A percentile compares a stretch with the other conserved stretches of the same genome.
Evolutionary conservation across 2,797 vertebrate genomes (phyloP).

Genomic region (Balearica regulorum): DNA sequence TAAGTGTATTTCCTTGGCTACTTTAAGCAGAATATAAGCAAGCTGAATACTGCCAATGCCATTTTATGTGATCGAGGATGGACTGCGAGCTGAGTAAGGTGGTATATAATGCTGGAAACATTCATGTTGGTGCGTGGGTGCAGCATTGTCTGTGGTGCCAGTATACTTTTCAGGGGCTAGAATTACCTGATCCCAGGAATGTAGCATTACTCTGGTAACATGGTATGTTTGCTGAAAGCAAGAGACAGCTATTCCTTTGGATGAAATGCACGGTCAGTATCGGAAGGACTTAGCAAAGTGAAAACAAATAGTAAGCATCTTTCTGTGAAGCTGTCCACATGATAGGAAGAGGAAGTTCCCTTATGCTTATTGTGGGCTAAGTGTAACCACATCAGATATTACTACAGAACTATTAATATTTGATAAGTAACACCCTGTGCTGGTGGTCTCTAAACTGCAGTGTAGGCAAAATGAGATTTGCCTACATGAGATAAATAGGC

Average conservation of each 20-base stretch:
- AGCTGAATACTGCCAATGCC: neutral
- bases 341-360: neutral
- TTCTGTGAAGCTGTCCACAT: neutral
- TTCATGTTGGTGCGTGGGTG: neutral
- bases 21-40: neutral
- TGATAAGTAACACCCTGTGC: neutral
- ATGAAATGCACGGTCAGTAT: neutral
- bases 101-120: neutral
- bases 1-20: neutral
- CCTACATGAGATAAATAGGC: neutral
- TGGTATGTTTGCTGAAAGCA: neutral
- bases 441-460: neutral
- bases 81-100: neutral
- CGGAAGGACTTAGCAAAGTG: neutral
- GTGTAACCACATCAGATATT: neutral
- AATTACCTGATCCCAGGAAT: neutral
- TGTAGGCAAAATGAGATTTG: neutral
- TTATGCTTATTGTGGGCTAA: neutral
- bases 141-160: neutral
- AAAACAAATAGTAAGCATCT: neutral
- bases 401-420: neutral
- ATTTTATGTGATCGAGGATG: neutral
- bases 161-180: rapidly evolving
- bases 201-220: neutral
- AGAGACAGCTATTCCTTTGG: neutral